phyloP scores from a whole-genome alignment of 2,888 invertebrate genomes.

The Orgyia antiqua region DNA sequence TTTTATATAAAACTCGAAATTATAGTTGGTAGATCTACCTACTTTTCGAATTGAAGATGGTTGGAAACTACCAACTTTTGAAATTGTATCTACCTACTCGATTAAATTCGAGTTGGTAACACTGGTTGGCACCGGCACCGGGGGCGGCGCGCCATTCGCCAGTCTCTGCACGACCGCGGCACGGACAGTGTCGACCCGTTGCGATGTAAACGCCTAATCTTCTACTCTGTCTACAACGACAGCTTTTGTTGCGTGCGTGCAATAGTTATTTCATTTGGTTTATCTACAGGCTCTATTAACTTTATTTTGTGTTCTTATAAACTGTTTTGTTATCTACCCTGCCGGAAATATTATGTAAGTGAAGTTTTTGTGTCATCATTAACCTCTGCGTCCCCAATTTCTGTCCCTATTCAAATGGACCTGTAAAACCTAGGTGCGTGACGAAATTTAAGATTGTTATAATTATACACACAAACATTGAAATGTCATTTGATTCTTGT shows the following conservation, averaged over 20 bases:
- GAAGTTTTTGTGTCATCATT: constrained; percentile 58
- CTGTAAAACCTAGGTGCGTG: constrained; percentile 25
- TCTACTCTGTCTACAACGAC: constrained; percentile 68
- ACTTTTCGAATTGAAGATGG: too few species aligned
- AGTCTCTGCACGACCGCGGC: constrained; percentile 73
- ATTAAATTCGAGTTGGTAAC: too few species aligned
- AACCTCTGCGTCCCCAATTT: constrained; percentile 45
- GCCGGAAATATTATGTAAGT: constrained; percentile 64
- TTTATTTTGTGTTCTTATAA: constrained; percentile 50
- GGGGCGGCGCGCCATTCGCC: constrained; percentile 25
- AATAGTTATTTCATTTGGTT: constrained; percentile 44
- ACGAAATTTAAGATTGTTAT: constrained; percentile 39
- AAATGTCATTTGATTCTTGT: constrained; percentile 27
- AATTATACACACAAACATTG: constrained; percentile 21
- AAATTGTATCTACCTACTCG: too few species aligned
- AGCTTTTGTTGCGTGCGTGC: constrained; percentile 59
- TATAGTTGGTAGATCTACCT: too few species aligned
- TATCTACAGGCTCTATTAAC: constrained; percentile 42
- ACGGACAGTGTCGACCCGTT: constrained; percentile 71
- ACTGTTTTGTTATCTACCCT: constrained; percentile 36
- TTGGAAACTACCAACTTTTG: too few species aligned
- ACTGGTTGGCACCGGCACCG: neutral
- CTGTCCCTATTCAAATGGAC: constrained; percentile 49
- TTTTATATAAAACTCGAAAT: too few species aligned
- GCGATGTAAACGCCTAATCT: constrained; percentile 73